These are phyloP conservation scores for Plebejus melissa DNA, from an alignment of 2,888 invertebrate genomes.

Conservation along the genomic window DNA sequence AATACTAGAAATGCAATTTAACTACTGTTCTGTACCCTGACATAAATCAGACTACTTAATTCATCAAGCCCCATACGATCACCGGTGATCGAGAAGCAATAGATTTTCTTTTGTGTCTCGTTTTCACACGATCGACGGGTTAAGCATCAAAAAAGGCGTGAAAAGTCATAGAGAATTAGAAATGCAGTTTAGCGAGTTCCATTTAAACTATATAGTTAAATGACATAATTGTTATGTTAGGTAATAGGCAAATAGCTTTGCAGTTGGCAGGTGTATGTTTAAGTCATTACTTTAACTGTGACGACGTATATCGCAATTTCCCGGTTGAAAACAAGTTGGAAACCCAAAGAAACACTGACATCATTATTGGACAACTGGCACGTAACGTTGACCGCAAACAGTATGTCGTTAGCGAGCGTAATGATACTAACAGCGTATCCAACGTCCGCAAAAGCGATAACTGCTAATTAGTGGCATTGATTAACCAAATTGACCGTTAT, in stretches of 20 bases:
- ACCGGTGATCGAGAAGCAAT: too few relatives aligned
- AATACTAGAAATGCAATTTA: background rate
- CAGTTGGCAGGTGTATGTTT: background rate
- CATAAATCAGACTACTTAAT: background rate
- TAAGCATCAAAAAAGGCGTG: background rate
- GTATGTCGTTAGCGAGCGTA: constrained; percentile 7
- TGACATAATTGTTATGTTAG: background rate
- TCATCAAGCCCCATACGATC: too few relatives aligned
- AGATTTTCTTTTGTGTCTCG: too few relatives aligned
- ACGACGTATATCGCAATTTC: constrained; percentile 7
- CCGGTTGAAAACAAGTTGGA: constrained; percentile 8
- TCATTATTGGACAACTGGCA: constrained; percentile 19
- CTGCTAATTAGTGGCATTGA: constrained; percentile 20
- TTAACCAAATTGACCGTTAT: background rate
- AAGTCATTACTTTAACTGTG: background rate
- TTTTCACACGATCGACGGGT: too few relatives aligned
- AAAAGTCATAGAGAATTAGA: background rate
- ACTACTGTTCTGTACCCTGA: background rate
- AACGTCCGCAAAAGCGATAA: constrained; percentile 16
- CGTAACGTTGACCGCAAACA: constrained; percentile 15
- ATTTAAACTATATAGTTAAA: background rate
- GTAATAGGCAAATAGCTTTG: background rate
- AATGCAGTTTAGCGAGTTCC: background rate
- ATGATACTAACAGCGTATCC: constrained; percentile 9
- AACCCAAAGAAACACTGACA: constrained; percentile 25